Evolutionary conservation across 2,113 vertebrate genomes (phyloP).

Genomic region (Silurus glanis): DNA sequence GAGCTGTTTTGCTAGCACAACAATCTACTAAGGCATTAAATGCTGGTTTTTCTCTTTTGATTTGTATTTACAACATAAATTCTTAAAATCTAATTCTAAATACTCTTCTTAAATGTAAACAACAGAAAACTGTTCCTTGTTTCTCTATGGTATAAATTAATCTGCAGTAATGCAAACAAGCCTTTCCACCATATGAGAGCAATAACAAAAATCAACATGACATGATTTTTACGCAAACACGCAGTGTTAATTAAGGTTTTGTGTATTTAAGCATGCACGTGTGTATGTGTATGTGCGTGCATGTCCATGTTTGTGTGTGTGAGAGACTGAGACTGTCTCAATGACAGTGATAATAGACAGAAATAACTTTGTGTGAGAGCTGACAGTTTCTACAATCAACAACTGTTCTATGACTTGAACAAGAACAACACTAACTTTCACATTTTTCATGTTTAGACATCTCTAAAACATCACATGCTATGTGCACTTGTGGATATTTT

Average conservation of each 20-base stretch:
- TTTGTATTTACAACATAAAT: background rate
- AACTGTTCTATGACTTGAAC: background rate
- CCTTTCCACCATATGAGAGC: constrained; percentile 59
- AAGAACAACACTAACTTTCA: background rate
- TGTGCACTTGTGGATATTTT: background rate
- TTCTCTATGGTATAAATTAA: constrained; percentile 52
- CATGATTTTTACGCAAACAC: constrained; percentile 53
- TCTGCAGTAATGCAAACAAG: constrained; percentile 65
- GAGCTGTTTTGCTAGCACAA: background rate
- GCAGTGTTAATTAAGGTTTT: background rate
- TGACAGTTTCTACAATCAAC: background rate
- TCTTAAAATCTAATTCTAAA: background rate
- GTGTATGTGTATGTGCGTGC: too few species aligned
- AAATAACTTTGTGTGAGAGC: background rate
- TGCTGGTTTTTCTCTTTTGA: background rate
- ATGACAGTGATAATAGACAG: background rate
- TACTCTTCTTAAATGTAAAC: background rate
- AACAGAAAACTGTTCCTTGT: background rate
- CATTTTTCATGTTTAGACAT: background rate
- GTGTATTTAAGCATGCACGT: too few species aligned
- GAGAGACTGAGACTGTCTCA: background rate
- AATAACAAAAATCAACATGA: constrained; percentile 62
- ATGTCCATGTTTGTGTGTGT: background rate
- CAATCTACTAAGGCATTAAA: background rate
- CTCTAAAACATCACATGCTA: background rate